A percentile compares a stretch with the other conserved stretches of the same genome.
These are phyloP conservation scores for Zele albiditarsus DNA, from an alignment of 2,888 invertebrate genomes.

Conservation along the genomic window DNA sequence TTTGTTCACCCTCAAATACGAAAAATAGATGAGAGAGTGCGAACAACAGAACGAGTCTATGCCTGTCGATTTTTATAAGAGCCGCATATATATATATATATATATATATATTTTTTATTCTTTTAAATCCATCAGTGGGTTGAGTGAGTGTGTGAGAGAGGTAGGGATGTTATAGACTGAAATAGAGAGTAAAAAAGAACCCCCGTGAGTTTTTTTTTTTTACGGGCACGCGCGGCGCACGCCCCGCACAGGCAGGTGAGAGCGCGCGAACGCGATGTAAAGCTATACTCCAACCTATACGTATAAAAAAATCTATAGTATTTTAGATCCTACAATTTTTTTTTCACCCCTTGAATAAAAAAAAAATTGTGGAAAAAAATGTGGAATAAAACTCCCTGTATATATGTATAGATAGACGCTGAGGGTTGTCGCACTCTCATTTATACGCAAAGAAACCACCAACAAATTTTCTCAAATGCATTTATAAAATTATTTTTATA, in stretches of 20 bases:
- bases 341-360: conserved; percentile 23
- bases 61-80: conserved; percentile 5
- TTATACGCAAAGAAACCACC: background rate
- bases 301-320: conserved; percentile 8
- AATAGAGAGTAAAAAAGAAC: conserved; percentile 38
- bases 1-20: background rate
- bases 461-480: no score
- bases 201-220: conserved; percentile 45
- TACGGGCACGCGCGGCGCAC: conserved; percentile 51
- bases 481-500: no score
- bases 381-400: background rate
- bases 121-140: conserved; percentile 16
- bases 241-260: conserved; percentile 54
- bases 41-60: conserved; percentile 18
- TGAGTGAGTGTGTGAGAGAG: conserved; percentile 26
- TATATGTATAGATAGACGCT: background rate
- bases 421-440: background rate
- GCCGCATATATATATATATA: background rate
- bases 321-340: conserved; percentile 24
- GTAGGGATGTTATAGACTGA: background rate
- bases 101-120: conserved; percentile 41
- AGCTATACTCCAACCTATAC: background rate
- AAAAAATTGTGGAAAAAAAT: conserved; percentile 15
- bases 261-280: conserved; percentile 11
- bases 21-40: conserved; percentile 34